Base-by-base conservation (phyloP, 2,888 invertebrate genomes). In the Lasiommata megera region DNA sequence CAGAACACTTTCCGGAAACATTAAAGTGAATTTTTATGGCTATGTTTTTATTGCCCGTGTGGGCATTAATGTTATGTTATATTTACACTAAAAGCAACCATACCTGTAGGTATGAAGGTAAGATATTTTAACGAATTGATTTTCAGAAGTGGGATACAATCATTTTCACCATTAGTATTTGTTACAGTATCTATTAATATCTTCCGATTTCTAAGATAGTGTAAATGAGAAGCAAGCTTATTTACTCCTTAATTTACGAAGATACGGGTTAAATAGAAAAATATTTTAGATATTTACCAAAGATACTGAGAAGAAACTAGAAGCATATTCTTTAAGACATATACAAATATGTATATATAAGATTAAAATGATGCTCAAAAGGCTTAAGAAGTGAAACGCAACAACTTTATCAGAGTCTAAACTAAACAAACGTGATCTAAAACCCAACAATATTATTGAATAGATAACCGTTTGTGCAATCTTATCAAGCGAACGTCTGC, bases 401-500 rank as follows among this genome's bases (percentile, higher is more conserved):
- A 17, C 16, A n/a, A 14, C n/a, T 23, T n/a, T 29, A 36, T 11
- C 9, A 14, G 8, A 41, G 47, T 28, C 17, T 48, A 48, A 54
- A 14, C 51, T 28, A 29, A 58, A 48, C 3, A 17, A 36, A 44
- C 36, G 29, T 54, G 28, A 43, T 36, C 23, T 54, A 54, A 41
- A 61, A 61, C 34, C 7, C 9, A 31, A 34, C 57, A 58, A 60
- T 56, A 62, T 59, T 63, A 62, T 56, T 62, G 54, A 53, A 57
- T 6, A 56, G 62, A 60, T 64, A 61, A 50, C 48, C 17, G 40
- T 41, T 43, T 48, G 29, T 52, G 46, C 6, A 62, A 66, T 66
- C 64, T 65, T 67, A 67, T 68, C 67, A 54, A 11, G 14, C 12
- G 34, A 54, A 62, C 61, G 62, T 60, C 57, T 65, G 65, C 48